Base-by-base conservation (phyloP, 1,140 invertebrate genomes). In the Pseudachorutes palmiensis region DNA sequence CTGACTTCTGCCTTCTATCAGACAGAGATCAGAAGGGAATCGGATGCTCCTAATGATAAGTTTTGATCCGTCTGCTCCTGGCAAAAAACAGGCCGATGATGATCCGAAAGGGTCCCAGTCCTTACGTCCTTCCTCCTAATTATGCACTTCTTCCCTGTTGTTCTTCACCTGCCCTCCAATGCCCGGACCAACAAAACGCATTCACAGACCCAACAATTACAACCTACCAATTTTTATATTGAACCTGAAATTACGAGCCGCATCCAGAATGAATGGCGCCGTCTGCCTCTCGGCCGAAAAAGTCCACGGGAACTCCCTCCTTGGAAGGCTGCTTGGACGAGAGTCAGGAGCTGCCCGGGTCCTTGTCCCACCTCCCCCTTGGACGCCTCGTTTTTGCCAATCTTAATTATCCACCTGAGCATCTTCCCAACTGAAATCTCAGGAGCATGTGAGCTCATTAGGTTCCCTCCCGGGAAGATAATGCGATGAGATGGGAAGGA, bases 151-250 rank as follows among this genome's bases (percentile, higher is more conserved):
- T 61, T 30, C 36, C 55, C 64, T 32, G 36, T 19, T 19, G 19
- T 45, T 45, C 19, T 45, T 45, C 19, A 9, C 19, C 9, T 12
- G 19, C 9, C 9, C 19, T 45, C 36, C 36, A 45, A 45, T 45
- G 9, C 36, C 9, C 36, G 36, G 9, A 9, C 19, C 36, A 9
- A 62, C 5, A 24, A 60, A 60, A 14, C 12, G 61, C 61, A 62
- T 41, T 45, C 64, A 66, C 72, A 66, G 70, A 74, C 70, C 70
- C 64, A 70, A 66, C 72, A 74, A 74, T 74, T 74, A 74, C 70
- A 74, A 70, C 68, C 70, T 64, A 70, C 66, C 72, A 74, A 74
- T 74, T 74, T 74, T 74, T 74, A 74, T 74, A 71, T 74, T 71
- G 72, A 74, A 71, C 72, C 72, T 74, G 70, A 74, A 74, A 74